These are phyloP conservation scores for Bubo bubo DNA, from an alignment of 2,113 vertebrate species.

Conservation along the genomic window DNA sequence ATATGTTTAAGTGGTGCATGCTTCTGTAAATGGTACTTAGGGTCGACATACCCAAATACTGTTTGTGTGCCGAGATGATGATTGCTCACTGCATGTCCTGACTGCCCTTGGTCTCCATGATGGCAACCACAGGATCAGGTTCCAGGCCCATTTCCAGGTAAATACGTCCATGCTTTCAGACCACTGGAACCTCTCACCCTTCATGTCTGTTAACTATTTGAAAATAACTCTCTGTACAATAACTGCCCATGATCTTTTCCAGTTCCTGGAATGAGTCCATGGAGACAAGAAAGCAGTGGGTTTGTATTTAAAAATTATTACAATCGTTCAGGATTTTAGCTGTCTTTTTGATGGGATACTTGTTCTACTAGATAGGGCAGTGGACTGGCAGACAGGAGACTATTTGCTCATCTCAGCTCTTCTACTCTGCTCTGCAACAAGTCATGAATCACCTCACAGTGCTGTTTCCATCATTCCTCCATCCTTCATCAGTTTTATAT, in stretches of 20 bases:
- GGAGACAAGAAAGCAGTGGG: background rate
- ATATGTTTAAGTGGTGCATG: background rate
- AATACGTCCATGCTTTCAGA: background rate
- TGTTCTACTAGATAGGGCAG: background rate
- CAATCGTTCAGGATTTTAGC: background rate
- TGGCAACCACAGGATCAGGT: background rate
- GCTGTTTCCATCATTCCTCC: background rate
- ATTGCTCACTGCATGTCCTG: background rate
- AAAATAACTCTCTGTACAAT: background rate
- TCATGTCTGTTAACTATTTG: background rate
- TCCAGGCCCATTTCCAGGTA: background rate
- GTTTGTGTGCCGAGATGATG: background rate
- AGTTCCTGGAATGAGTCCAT: background rate
- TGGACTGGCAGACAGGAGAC: background rate
- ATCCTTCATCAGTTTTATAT: background rate
- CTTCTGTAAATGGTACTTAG: background rate
- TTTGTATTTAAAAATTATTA: background rate
- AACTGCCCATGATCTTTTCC: background rate
- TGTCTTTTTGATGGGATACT: background rate
- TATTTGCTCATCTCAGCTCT: background rate
- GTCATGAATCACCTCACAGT: background rate
- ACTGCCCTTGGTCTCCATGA: background rate
- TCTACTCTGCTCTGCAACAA: background rate
- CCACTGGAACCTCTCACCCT: background rate
- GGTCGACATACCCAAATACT: background rate